A percentile compares a stretch with the other conserved stretches of the same genome.
Evolutionary conservation across 2,113 vertebrate genomes (phyloP).

Genomic region (Callaeas wilsoni): DNA sequence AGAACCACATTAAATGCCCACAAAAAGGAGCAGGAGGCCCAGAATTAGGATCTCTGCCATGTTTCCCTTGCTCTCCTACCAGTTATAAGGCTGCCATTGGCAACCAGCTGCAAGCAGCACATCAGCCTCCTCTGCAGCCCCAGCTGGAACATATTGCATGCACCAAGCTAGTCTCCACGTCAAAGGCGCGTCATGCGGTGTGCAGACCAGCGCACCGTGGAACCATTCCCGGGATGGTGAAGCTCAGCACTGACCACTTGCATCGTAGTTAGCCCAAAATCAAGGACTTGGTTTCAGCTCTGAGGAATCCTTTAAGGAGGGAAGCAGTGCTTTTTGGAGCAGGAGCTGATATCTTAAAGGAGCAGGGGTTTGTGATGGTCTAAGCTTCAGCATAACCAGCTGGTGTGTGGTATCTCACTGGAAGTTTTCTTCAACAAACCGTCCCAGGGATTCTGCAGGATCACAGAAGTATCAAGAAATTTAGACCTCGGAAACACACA

Average conservation of each 20-base stretch:
- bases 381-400: background rate
- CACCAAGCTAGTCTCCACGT: background rate
- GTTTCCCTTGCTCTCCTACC: background rate
- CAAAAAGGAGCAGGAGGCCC: background rate
- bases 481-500: background rate
- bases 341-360: background rate
- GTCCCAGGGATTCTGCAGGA: background rate
- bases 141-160: background rate
- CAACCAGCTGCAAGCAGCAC: background rate
- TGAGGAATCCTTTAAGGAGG: background rate
- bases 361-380: background rate
- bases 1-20: background rate
- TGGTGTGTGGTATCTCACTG: background rate
- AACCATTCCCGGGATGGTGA: background rate
- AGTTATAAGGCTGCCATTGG: background rate
- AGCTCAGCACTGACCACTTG: background rate
- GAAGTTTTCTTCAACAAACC: background rate
- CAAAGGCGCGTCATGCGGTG: accelerated
- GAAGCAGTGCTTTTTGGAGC: background rate
- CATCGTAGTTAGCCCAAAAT: background rate
- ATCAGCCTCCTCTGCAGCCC: background rate
- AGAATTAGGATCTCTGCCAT: background rate
- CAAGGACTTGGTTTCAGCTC: background rate
- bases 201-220: accelerated
- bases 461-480: background rate